Conservation (phyloP, 2,113 vertebrate genomes). For the Petroica traversi region DNA sequence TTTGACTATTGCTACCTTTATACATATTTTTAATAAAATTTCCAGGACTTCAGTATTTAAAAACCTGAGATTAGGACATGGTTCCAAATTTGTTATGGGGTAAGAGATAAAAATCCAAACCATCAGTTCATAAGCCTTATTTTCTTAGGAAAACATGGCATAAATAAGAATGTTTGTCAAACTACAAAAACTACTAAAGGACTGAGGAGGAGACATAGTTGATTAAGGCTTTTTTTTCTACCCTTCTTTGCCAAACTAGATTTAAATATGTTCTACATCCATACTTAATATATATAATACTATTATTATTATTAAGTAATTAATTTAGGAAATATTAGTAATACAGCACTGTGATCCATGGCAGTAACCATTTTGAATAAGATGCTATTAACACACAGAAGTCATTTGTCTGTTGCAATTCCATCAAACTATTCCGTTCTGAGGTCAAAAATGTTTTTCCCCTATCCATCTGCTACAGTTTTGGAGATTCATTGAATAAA, state of each 20-base stretch:
- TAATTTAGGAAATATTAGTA: too few species aligned
- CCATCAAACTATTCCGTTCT: neutral
- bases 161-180: neutral
- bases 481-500: constrained; percentile 2
- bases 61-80: neutral
- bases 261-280: neutral
- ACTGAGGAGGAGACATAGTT: neutral
- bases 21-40: neutral
- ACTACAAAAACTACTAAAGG: neutral
- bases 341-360: neutral
- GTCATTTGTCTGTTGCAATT: neutral
- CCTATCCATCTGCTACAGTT: constrained; percentile 9
- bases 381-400: neutral
- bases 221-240: neutral
- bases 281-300: neutral
- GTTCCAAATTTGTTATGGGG: neutral
- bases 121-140: neutral
- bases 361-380: neutral
- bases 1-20: neutral
- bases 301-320: too few species aligned
- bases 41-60: neutral
- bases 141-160: neutral
- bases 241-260: neutral
- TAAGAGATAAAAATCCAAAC: neutral
- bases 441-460: constrained; percentile 20